These are phyloP conservation scores for human DNA, from an alignment of 2,113 vertebrate species.

Conservation along the genomic window DNA sequence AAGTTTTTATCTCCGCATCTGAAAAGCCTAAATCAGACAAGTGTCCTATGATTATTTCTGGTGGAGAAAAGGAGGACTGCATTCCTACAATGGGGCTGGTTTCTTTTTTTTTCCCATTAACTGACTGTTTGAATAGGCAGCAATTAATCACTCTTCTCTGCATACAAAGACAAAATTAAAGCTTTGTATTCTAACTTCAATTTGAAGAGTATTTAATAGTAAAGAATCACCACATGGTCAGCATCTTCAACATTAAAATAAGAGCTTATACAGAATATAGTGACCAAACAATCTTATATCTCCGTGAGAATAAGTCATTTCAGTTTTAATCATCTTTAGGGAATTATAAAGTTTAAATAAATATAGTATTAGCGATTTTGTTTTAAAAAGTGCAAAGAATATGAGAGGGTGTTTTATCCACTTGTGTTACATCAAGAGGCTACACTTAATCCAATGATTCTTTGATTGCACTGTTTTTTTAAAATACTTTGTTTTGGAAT, in stretches of 20 bases:
- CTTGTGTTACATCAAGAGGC: background rate
- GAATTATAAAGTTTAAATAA: background rate
- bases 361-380: background rate
- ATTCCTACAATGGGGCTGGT: background rate
- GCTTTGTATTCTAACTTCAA: conserved; percentile 41
- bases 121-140: conserved; percentile 64
- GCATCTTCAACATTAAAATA: conserved; percentile 42
- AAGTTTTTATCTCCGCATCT: conserved; percentile 63
- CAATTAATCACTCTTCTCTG: conserved; percentile 68
- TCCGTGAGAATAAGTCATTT: conserved; percentile 14
- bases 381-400: background rate
- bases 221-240: conserved; percentile 38
- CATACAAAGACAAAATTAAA: conserved; percentile 56
- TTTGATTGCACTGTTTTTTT: background rate
- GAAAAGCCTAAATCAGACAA: conserved; percentile 69
- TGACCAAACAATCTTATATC: background rate
- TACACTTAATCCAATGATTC: background rate
- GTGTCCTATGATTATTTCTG: conserved; percentile 33
- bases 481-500: background rate
- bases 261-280: conserved; percentile 2
- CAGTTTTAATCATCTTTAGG: background rate
- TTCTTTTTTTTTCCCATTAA: conserved; percentile 72
- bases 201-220: conserved; percentile 47
- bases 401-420: background rate
- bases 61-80: conserved; percentile 53